These are phyloP conservation scores for Noctua comes DNA, from an alignment of 2,888 invertebrate genomes.

Conservation along the genomic window DNA sequence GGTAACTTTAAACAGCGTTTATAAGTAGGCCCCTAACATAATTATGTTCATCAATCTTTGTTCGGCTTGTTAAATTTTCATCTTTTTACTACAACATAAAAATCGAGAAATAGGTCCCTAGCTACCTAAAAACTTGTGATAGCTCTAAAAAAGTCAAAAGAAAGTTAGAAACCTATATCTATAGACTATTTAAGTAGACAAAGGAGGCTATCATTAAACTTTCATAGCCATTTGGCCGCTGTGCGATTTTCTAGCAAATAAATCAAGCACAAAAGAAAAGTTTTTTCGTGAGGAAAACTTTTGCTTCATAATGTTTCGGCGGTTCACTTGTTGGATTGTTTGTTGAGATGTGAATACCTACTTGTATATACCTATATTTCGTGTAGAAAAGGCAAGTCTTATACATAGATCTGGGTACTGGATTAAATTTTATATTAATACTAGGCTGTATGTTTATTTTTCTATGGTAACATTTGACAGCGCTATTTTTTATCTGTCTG, in stretches of 20 bases:
- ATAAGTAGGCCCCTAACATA: background rate
- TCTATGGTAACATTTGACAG: too few relatives aligned
- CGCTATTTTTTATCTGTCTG: too few relatives aligned
- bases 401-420: too few relatives aligned
- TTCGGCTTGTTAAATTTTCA: background rate
- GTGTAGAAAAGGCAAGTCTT: background rate
- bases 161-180: slow-evolving; percentile 35
- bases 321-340: slow-evolving; percentile 27
- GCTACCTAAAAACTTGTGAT: slow-evolving; percentile 8
- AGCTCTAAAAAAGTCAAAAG: background rate
- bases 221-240: slow-evolving; percentile 54
- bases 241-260: slow-evolving; percentile 52
- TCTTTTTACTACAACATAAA: background rate
- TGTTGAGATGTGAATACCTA: slow-evolving; percentile 3
- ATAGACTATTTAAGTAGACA: slow-evolving; percentile 42
- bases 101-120: background rate
- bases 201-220: slow-evolving; percentile 52
- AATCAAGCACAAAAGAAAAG: slow-evolving; percentile 55
- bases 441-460: too few relatives aligned
- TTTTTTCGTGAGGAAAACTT: slow-evolving; percentile 37
- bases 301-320: slow-evolving; percentile 27
- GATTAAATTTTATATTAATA: too few relatives aligned
- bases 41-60: background rate
- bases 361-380: background rate
- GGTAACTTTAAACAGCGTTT: background rate